Conservation (phyloP, 2,888 invertebrate species). For the Ceriagrion tenellum region DNA sequence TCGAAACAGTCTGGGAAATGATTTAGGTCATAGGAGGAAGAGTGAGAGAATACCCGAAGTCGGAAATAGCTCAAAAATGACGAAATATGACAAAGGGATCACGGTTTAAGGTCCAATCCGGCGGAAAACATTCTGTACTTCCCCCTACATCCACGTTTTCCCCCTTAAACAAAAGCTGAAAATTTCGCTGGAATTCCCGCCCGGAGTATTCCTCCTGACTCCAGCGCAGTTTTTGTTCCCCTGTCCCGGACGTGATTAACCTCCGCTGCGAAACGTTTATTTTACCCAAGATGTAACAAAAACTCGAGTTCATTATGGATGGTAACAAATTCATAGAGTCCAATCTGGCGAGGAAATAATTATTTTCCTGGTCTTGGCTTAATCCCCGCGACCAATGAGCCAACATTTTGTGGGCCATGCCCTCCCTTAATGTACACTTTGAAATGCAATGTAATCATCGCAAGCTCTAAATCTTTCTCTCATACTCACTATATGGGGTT, state of each 20-base stretch:
- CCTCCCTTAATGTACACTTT: background rate
- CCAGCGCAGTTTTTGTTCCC: background rate
- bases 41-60: too few relatives aligned
- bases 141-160: background rate
- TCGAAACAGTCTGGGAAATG: too few relatives aligned
- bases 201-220: background rate
- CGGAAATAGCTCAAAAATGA: too few relatives aligned
- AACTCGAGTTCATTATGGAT: background rate
- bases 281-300: background rate
- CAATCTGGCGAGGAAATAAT: background rate
- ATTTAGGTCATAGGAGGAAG: too few relatives aligned
- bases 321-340: background rate
- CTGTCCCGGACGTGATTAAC: background rate
- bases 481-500: too few relatives aligned
- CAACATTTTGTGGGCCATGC: background rate
- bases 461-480: too few relatives aligned
- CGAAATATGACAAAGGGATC: too few relatives aligned
- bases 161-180: background rate
- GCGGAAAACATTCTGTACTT: too few relatives aligned
- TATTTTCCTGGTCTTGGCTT: background rate
- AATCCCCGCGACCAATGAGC: background rate
- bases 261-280: background rate
- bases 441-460: background rate
- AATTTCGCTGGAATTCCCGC: background rate
- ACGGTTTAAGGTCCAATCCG: too few relatives aligned